phyloP scores from a whole-genome alignment of 2,113 vertebrate genomes.

The Glareola pratincola region DNA sequence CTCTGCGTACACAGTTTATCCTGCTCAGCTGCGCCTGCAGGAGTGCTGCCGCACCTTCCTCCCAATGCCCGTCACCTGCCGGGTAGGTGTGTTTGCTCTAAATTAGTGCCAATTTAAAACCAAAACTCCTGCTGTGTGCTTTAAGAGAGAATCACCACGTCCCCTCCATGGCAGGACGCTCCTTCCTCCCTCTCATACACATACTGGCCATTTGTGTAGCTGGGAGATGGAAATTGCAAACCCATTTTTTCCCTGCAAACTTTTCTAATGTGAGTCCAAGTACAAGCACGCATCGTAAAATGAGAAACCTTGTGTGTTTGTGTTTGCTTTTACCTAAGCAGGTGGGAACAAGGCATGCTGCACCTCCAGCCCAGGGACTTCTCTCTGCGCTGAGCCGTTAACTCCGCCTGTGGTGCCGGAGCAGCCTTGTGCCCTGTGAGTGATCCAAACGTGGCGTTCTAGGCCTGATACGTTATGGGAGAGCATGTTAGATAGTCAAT shows the following conservation, averaged over 20 bases:
- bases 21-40: not conserved
- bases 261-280: not conserved
- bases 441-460: no score
- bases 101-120: not conserved
- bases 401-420: not conserved
- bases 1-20: not conserved
- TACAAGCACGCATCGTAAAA: not conserved
- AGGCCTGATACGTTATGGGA: not conserved
- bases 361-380: not conserved
- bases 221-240: not conserved
- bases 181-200: not conserved
- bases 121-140: not conserved
- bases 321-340: not conserved
- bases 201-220: not conserved
- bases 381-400: not conserved
- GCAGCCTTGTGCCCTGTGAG: not conserved
- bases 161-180: not conserved
- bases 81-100: not conserved
- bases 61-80: accelerated
- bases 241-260: not conserved
- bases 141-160: not conserved
- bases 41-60: not conserved
- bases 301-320: not conserved
- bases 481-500: not conserved
- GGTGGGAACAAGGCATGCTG: not conserved